phyloP scores from a whole-genome alignment of 2,113 vertebrate species.

The Silurus glanis region DNA sequence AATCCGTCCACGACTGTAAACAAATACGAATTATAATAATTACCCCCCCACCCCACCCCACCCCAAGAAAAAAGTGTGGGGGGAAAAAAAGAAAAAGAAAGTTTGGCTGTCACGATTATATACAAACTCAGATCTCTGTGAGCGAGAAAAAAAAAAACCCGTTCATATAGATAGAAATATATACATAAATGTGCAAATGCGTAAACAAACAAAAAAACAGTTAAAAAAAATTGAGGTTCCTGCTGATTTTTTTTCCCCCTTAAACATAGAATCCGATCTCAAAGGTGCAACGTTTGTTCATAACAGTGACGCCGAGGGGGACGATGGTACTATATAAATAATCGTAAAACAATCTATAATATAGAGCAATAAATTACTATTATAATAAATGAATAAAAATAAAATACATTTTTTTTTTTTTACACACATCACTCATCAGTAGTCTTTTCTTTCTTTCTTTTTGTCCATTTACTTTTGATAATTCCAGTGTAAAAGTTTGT shows the following conservation, averaged over 20 bases:
- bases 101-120: conserved; percentile 46
- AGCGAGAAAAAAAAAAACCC: conserved; percentile 50
- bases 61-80: no score
- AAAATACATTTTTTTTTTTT: no score
- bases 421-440: background rate
- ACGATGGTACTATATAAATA: background rate
- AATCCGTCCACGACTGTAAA: conserved; percentile 31
- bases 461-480: background rate
- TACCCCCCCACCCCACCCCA: no score
- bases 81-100: no score
- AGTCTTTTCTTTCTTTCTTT: background rate
- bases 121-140: conserved; percentile 60
- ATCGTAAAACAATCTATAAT: no score
- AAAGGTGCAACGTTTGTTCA: conserved; percentile 36
- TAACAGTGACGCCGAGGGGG: conserved; percentile 7
- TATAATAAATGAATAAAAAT: no score
- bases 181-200: conserved; percentile 80
- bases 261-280: conserved; percentile 53
- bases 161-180: conserved; percentile 43
- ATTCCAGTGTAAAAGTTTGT: conserved; percentile 1
- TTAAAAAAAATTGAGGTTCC: conserved; percentile 72
- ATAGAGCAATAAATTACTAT: no score
- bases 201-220: conserved; percentile 65
- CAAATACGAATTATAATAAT: background rate
- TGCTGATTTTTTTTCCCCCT: conserved; percentile 68